Base-by-base conservation (phyloP, 2,113 vertebrate genomes). In the Nicator chloris region DNA sequence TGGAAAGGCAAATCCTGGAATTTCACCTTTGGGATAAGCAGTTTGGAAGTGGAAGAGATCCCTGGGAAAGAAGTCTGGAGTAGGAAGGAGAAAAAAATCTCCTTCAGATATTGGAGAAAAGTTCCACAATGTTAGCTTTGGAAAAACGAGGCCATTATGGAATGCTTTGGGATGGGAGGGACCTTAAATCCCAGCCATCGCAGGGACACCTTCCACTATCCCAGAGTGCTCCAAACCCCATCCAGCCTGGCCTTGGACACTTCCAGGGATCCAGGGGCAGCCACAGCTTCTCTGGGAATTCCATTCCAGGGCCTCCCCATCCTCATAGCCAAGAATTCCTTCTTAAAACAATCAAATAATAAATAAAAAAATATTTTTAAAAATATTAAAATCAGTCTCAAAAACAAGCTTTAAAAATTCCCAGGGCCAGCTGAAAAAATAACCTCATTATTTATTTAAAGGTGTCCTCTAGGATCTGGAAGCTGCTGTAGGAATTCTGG, bases 141-240 rank as follows among this genome's bases (percentile, higher is more conserved):
- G 45, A 6, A 21, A 40, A 30, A 64, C 35, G 57, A 49, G 7
- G 1, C 11, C 5, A 5, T 60, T 28, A 13, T 42, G 60, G 49
- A 53, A 65, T 35, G 11, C 9, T 65, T 64, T 79, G 26, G 49
- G 39, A 30, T 79, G 11, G 19, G 42, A n/a, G 24, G 8, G 30
- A 53, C 24, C 0, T 59, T 19, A 44, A 86, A 76, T 33, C 27
- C 20, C 21, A 33, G 11, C 27, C 44, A 4, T 39, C 27, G 7
- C 22, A 81, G 23, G 35, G 44, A 28, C 10, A 44, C 2, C 2
- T 76, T 0, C 37, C 31, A 31, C 21, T 11, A 0, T 13, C 44
- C 71, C 70, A 50, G 42, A 1, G 0, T 13, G 42, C 15, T 53
- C 57, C 66, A 44, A 61, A 6, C 5, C 20, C 13, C 13, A 1